Evolutionary conservation across 2,797 vertebrate genomes (phyloP), one percentile per base, ranked within the genome.

Genomic region (Gymnoscopelus braueri): DNA sequence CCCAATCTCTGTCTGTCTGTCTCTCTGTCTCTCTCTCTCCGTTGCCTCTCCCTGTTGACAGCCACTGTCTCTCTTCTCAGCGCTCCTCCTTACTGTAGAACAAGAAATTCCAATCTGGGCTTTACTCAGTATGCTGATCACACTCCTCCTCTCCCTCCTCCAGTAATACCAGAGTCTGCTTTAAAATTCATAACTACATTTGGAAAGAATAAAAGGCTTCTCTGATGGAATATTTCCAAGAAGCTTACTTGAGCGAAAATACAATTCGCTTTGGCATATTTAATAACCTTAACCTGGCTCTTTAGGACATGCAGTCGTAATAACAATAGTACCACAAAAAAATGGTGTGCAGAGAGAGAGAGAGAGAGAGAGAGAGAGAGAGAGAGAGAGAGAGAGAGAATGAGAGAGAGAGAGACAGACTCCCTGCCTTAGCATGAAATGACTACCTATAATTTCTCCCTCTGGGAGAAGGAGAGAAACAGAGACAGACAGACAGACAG

Each of bases 181-280:
- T 94, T 94, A 94, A 94, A 95, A 95, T 95, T 94, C 94, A 95
- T 95, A 95, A 94, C 93, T 94, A 93, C 93, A 94, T 94, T 95
- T 90, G 88, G 90, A 90, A 92, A 93, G 92, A 93, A 94, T 93
- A 94, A 94, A 94, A 92, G 90, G 92, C 77, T 91, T 82, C 87
- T 85, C 85, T 94, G 93, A 94, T 94, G 93, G 93, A 94, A 94
- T 93, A 94, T 94, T 94, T 94, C 92, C 93, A 92, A 89, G 88
- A 88, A 93, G 94, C 93, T 94, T 94, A 94, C 92, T 94, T 94
- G 92, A 92, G 91, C 90, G 80, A 94, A 94, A 94, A 94, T 91
- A 93, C 93, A 91, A 93, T 95, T 93, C 82, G 89, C 89, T 90
- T 91, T 91, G 93, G 93, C 91, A 93, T 94, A 94, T 94, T 95